phyloP scores from a whole-genome alignment of 2,113 vertebrate species.

The Crotalus viridis region DNA sequence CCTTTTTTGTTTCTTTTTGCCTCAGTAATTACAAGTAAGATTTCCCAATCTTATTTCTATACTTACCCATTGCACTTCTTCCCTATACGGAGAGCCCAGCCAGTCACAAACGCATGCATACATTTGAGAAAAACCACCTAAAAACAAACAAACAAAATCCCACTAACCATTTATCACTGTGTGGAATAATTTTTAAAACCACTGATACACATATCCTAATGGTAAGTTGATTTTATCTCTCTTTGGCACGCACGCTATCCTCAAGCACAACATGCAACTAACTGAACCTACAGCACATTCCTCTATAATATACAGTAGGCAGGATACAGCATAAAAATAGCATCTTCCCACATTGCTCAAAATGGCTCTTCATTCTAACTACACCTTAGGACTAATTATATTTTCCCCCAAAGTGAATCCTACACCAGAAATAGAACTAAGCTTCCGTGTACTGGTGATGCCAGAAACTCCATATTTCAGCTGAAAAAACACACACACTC shows the following conservation, averaged over 20 bases:
- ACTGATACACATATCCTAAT: background rate
- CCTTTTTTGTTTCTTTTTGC: background rate
- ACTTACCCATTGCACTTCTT: slow-evolving; percentile 98
- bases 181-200: background rate
- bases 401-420: slow-evolving; percentile 45
- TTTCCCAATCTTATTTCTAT: slow-evolving; percentile 1
- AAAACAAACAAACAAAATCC: slow-evolving; percentile 33
- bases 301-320: background rate
- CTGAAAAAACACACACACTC: slow-evolving; percentile 61
- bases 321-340: slow-evolving; percentile 59
- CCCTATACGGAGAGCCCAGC: slow-evolving; percentile 89
- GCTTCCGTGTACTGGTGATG: slow-evolving; percentile 45
- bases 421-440: slow-evolving; percentile 59
- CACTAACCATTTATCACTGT: background rate
- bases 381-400: slow-evolving; percentile 69
- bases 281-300: slow-evolving; percentile 23
- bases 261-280: slow-evolving; percentile 35
- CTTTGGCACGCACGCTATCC: slow-evolving; percentile 17
- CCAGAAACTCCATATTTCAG: slow-evolving; percentile 44
- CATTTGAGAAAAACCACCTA: slow-evolving; percentile 97
- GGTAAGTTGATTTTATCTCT: background rate
- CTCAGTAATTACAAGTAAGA: slow-evolving; percentile 13
- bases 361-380: slow-evolving; percentile 55
- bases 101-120: slow-evolving; percentile 96
- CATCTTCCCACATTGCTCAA: slow-evolving; percentile 54